These are phyloP conservation scores for Eleginops maclovinus DNA, from an alignment of 2,113 vertebrate species.

Conservation along the genomic window DNA sequence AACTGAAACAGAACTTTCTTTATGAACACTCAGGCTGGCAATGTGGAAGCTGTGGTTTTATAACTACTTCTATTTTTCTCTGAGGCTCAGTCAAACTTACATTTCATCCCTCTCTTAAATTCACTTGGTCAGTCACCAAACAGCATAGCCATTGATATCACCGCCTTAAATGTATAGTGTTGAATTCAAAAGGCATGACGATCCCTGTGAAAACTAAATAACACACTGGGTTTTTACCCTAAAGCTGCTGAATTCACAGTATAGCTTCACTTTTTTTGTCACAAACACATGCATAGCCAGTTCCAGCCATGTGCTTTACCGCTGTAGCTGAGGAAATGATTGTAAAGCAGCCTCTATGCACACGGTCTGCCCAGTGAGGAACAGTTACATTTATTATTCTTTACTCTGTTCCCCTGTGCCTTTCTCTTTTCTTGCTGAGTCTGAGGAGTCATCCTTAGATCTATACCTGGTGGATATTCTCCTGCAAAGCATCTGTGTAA, in stretches of 20 bases:
- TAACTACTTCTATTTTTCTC: constrained; percentile 33
- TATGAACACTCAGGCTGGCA: constrained; percentile 11
- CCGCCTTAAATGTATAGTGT: constrained; percentile 10
- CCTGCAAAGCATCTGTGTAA: constrained; percentile 22
- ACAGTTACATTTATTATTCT: constrained; percentile 19
- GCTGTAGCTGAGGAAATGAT: not conserved
- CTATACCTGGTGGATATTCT: constrained; percentile 35
- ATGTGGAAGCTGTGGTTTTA: constrained; percentile 36
- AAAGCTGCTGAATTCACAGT: not conserved
- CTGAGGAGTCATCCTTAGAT: constrained; percentile 28
- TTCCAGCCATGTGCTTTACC: not conserved
- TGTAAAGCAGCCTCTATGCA: constrained; percentile 3
- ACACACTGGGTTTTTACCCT: not conserved
- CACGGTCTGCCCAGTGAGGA: constrained; percentile 19
- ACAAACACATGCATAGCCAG: constrained; percentile 3
- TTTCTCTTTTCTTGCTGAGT: constrained; percentile 14
- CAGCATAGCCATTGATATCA: constrained; percentile 12
- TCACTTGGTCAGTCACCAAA: constrained; percentile 35
- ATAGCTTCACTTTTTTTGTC: constrained; percentile 4
- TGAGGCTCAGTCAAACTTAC: constrained; percentile 21
- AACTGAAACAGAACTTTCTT: not conserved
- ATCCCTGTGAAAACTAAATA: constrained; percentile 12
- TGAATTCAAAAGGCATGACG: constrained; percentile 3
- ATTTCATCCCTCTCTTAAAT: constrained; percentile 43
- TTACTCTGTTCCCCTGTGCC: constrained; percentile 11